Conservation (phyloP, 1,140 invertebrate genomes). For the Ladona fulva region DNA sequence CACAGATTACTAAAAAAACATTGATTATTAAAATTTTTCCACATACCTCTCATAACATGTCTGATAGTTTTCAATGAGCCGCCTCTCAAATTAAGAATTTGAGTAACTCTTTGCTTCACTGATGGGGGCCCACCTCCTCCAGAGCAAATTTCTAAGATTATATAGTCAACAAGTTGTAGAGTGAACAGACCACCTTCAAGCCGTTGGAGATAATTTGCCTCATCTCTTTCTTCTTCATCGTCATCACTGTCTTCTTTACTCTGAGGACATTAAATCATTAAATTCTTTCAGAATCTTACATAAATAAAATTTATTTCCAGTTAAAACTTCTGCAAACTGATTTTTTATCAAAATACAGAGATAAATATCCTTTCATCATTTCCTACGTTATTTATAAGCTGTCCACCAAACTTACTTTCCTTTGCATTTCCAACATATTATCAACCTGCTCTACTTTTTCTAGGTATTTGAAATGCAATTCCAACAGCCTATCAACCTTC, state of each 20-base stretch:
- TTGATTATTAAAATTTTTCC: too few species aligned
- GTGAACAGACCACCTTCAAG: slow-evolving; percentile 92
- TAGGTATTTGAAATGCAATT: slow-evolving; percentile 95
- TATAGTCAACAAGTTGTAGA: slow-evolving; percentile 90
- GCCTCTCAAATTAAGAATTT: slow-evolving; percentile 80
- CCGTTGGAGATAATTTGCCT: slow-evolving; percentile 77
- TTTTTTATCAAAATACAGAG: too few species aligned
- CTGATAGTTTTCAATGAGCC: slow-evolving; percentile 90
- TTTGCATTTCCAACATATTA: slow-evolving; percentile 55
- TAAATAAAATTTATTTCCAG: background rate
- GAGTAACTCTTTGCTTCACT: slow-evolving; percentile 79
- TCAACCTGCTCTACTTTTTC: slow-evolving; percentile 88
- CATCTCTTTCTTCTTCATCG: slow-evolving; percentile 59
- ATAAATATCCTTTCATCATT: too few species aligned
- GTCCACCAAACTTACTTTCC: slow-evolving; percentile 34
- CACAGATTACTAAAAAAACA: too few species aligned
- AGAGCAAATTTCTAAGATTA: slow-evolving; percentile 86
- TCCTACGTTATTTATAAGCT: too few species aligned
- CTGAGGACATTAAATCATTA: slow-evolving; percentile 17
- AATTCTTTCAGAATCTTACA: slow-evolving; percentile 2
- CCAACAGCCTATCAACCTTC: slow-evolving; percentile 92
- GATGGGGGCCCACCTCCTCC: slow-evolving; percentile 56
- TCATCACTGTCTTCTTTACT: slow-evolving; percentile 41
- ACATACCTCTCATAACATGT: slow-evolving; percentile 81
- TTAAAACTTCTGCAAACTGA: too few species aligned